Percentiles rank a stretch among this genome's conserved stretches.
phyloP scores from a whole-genome alignment of 2,113 vertebrate species.

The Bujurquina vittata region DNA sequence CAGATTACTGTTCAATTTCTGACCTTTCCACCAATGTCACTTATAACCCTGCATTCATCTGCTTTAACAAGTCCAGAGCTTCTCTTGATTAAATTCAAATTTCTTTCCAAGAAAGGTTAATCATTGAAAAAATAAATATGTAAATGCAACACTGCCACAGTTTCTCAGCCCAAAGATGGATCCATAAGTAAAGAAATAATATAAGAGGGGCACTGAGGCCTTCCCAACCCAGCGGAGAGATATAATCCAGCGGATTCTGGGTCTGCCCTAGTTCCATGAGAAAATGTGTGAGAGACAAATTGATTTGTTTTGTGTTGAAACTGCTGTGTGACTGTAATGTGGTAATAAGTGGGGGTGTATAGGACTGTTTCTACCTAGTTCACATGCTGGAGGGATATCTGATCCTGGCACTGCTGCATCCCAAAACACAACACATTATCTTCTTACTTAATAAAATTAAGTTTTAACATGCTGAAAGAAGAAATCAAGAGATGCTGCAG shows the following conservation, averaged over 20 bases:
- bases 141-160: too few species aligned
- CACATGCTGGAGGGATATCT: background rate
- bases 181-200: background rate
- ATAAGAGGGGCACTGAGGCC: background rate
- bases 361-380: background rate
- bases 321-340: background rate
- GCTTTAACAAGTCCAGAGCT: too few species aligned
- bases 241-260: background rate
- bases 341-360: background rate
- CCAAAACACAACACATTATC: background rate
- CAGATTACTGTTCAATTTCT: background rate
- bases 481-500: too few species aligned
- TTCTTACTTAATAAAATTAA: background rate
- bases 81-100: too few species aligned
- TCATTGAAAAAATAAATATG: too few species aligned
- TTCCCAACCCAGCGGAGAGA: background rate
- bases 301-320: background rate
- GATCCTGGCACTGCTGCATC: background rate
- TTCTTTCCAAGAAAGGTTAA: too few species aligned
- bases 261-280: background rate
- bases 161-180: background rate
- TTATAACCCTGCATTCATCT: background rate
- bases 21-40: background rate
- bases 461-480: background rate
- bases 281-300: background rate